Evolutionary conservation across 2,113 vertebrate species (phyloP), one percentile per base, ranked within the genome.

Genomic region (Paradoxurus hermaphroditus): DNA sequence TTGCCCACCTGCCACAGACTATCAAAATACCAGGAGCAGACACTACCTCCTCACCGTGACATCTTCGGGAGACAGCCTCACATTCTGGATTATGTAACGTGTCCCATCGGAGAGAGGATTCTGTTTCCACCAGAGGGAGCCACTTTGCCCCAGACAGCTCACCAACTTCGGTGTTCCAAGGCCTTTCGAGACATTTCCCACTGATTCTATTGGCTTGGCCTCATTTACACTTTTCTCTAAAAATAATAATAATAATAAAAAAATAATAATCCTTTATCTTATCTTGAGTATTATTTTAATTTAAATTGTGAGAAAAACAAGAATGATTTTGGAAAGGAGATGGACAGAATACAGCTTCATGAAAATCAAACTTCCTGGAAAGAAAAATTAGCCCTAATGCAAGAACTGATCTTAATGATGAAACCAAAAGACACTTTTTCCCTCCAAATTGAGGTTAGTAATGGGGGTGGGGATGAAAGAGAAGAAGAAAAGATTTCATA

Each of bases 121-220:
- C 91, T 27, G 0, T 29, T 88, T 96, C 96, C 98, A 95, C 95
- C 92, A 97, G 98, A 92, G 97, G 96, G 92, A 94, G 95, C 96
- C 88, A 21, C 93, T 97, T 91, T 87, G 75, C 94, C 59, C 94
- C 6, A 9, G 46, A 79, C 15, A 46, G 5, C 49, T 65, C 1
- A 5, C 4, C 27, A 16, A 7, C 36, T 27, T 29, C 19, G 25
- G 5, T 23, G 12, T 27, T 82, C 75, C n/a, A 21, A 63, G 46
- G 39, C 21, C 53, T 41, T 95, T 62, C 2, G n/a, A 81, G 9
- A 31, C 25, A 25, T 27, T 77, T 56, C 27, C 39, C 23, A 11
- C 2, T 72, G 31, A 49, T 0, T 19, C 46, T 23, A 0, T 85
- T 70, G 53, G 23, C 36, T 31, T 90, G 84, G 29, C 49, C 59